phyloP scores from a whole-genome alignment of 2,113 vertebrate genomes.

The Choloepus hoffmanni region DNA sequence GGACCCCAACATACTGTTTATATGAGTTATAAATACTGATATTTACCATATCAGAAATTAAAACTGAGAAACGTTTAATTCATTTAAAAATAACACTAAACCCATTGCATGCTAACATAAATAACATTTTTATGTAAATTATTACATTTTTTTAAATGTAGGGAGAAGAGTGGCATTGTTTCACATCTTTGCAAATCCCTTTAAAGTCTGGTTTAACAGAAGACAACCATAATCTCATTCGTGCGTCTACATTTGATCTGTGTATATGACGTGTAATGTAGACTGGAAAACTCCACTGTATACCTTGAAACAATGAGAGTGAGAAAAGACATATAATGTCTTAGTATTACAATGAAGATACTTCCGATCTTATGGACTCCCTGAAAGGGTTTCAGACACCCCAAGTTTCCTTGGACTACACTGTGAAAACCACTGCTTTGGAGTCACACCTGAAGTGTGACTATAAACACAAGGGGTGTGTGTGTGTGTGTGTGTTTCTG shows the following conservation, averaged over 20 bases:
- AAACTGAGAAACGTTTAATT: slow-evolving; percentile 45
- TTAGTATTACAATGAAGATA: not conserved
- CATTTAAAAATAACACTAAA: slow-evolving; percentile 56
- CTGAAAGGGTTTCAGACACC: not conserved
- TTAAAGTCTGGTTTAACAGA: not conserved
- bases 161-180: slow-evolving; percentile 29
- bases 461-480: not conserved
- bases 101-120: slow-evolving; percentile 12
- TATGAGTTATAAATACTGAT: not conserved
- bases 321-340: not conserved
- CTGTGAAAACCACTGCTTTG: not conserved
- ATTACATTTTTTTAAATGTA: not conserved
- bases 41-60: slow-evolving; percentile 19
- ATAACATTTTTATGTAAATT: slow-evolving; percentile 41
- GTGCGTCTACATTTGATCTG: not conserved
- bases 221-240: not conserved
- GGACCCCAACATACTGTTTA: not conserved
- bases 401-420: not conserved
- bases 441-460: not conserved
- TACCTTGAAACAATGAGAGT: not conserved
- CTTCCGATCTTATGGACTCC: not conserved
- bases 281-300: not conserved
- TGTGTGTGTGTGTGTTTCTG: too few relatives aligned
- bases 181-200: not conserved
- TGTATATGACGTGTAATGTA: not conserved